Evolutionary conservation across 1,140 invertebrate species (phyloP).

Genomic region (Euwallacea similis): DNA sequence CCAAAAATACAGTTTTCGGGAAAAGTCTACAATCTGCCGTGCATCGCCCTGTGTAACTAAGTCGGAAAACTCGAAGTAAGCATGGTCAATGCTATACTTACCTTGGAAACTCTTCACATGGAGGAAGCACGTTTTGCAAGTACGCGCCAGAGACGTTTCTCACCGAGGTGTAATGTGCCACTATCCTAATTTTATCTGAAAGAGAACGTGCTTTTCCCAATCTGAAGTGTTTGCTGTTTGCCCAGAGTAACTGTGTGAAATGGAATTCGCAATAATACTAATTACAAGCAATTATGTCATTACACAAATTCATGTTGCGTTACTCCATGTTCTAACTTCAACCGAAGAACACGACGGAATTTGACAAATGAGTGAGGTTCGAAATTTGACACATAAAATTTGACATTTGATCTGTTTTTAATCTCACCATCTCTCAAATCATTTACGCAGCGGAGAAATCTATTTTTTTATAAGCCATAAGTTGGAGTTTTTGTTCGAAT

Average conservation of each 20-base stretch:
- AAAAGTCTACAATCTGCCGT: not conserved
- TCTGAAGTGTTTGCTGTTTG: conserved; percentile 74
- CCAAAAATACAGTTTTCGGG: not conserved
- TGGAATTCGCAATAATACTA: conserved; percentile 51
- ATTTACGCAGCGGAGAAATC: not conserved
- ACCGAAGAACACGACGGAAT: too few relatives aligned
- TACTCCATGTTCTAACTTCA: too few relatives aligned
- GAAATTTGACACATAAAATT: too few relatives aligned
- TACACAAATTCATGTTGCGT: too few relatives aligned
- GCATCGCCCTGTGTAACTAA: not conserved
- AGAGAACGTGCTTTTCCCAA: conserved; percentile 77
- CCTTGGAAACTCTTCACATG: conserved; percentile 48
- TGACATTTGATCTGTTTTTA: too few relatives aligned
- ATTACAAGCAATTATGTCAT: too few relatives aligned
- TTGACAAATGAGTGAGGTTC: too few relatives aligned
- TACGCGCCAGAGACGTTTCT: conserved; percentile 79
- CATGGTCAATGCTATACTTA: not conserved
- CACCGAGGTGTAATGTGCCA: conserved; percentile 77
- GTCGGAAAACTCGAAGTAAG: not conserved
- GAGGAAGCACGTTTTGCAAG: conserved; percentile 74
- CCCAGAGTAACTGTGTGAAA: conserved; percentile 91
- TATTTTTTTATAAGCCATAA: conserved; percentile 51
- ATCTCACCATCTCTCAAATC: not conserved
- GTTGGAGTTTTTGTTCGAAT: too few relatives aligned
- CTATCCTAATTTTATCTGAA: conserved; percentile 75